Base-by-base conservation (phyloP, 2,888 invertebrate genomes). In the Rhagonycha lutea region DNA sequence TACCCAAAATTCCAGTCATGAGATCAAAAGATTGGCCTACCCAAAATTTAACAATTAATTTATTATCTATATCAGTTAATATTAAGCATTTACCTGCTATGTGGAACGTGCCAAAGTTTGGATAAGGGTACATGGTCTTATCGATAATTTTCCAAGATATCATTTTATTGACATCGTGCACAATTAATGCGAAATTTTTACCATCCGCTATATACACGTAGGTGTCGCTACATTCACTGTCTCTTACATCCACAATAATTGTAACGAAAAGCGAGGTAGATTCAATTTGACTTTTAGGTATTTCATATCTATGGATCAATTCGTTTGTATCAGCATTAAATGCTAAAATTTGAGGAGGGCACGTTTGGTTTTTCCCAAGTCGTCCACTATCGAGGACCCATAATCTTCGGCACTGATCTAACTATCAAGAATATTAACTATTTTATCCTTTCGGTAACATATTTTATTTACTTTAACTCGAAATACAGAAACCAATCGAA, bases 381-480 rank as follows among this genome's bases (percentile, higher is more conserved):
- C 88, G 84, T 10, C 94, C 94, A 0, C 92, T 88, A 83, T 95
- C 95, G 84, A 94, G 86, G 3, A 94, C 92, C 94, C 94, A 95
- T 14, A 95, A 85, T 9, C 94, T 89, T 18, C 90, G 90, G 83
- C 94, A 94, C 82, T 90, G 88, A 83, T 95, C 94, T 61, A 94
- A 90, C 93, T 94, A 87, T 62, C 89, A 90, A n/a, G 12, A 3
- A 18, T n/a, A 68, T 12, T 32, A 29, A 24, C 4, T 32, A 1
- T 68, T 26, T 2, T 4, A n/a, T 67, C 11, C 1, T 26, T n/a
- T 67, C 3, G 2, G 9, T 3, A 28, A 12, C 10, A 10, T 7
- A n/a, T n/a, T 28, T 60, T 80, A 90, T 91, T 90, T 87, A 95
- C 95, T 84, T 92, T 90, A 18, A 93, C 89, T 85, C 96, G 89